phyloP scores from a whole-genome alignment of 92 coral and sea anemone species.

The Umimayanthus kanabou region DNA sequence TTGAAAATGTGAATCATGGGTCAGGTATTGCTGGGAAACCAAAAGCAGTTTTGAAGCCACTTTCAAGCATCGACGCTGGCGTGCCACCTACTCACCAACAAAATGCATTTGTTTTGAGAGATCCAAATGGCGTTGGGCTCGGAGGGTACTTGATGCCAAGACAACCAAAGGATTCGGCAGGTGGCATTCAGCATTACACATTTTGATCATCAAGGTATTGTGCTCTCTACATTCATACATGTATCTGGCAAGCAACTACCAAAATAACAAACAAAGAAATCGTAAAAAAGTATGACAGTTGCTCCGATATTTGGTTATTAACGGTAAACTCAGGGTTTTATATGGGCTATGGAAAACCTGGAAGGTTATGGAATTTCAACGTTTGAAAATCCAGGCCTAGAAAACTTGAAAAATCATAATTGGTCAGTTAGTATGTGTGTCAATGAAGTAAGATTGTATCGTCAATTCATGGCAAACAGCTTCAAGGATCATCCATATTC shows the following conservation, averaged over 20 bases:
- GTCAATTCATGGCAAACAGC: too few relatives aligned
- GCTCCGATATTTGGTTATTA: background rate
- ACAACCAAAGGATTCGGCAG: background rate
- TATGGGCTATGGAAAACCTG: background rate
- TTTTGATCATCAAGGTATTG: background rate
- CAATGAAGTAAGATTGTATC: too few relatives aligned
- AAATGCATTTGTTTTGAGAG: conserved; percentile 17
- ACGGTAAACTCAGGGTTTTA: too few relatives aligned
- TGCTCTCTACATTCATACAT: background rate
- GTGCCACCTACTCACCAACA: background rate
- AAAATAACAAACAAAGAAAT: too few relatives aligned
- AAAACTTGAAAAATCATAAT: too few relatives aligned
- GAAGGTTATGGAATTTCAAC: background rate
- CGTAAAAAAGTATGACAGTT: background rate
- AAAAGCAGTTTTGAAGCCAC: background rate
- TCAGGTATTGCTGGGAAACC: background rate
- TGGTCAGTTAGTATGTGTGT: too few relatives aligned
- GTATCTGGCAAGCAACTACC: background rate
- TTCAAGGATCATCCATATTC: too few relatives aligned
- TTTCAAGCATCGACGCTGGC: background rate
- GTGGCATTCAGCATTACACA: background rate
- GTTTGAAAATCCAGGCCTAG: too few relatives aligned
- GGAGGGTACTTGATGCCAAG: background rate
- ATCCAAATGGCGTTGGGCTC: background rate
- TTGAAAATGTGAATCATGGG: background rate